Evolutionary conservation across 2,888 invertebrate genomes (phyloP), one percentile per base, ranked within the genome.

Genomic region (Dorcus hopei): DNA sequence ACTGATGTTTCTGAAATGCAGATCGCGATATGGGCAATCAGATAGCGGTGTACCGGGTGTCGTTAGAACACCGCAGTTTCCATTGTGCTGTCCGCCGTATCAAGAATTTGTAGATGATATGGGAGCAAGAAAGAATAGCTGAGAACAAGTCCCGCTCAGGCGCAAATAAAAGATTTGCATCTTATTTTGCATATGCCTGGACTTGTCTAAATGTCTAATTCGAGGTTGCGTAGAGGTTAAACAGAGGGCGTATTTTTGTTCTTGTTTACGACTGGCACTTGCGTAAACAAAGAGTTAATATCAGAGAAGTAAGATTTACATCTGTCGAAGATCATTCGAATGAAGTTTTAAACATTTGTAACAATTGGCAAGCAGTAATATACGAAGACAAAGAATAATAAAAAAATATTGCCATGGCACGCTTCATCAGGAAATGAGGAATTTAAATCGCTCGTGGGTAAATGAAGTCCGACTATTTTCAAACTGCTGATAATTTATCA

Each of bases 41-140:
- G 75, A 76, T 76, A 76, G 66, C 70, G 68, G 68, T 70, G 66
- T 70, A 72, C 72, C 71, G 74, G 75, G 76, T 77, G 77, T 77
- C 74, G 74, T 74, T 74, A 71, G 73, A 75, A 77, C 77, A 77
- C 74, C 72, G 75, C 70, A 64, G 70, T 69, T 69, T 68, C 75
- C 76, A 77, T 77, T 77, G 77, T 77, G 67, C 76, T 77, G 76
- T 77, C 77, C 69, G 67, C 68, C 65, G 68, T 71, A 75, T 76
- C 74, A 70, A 69, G 73, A 73, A 74, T 74, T 74, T 71, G 74
- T 72, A 74, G 72, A 74, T 75, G 75, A 75, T 74, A 74, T 70
- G 58, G 58, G 58, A 51, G 70, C 73, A 74, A 72, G 72, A 73
- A 73, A 74, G 73, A 73, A 73, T 71, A 72, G 70, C 70, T 65